Evolutionary conservation across 2,113 vertebrate species (phyloP), one percentile per base, ranked within the genome.

Genomic region (Willisornis vidua): DNA sequence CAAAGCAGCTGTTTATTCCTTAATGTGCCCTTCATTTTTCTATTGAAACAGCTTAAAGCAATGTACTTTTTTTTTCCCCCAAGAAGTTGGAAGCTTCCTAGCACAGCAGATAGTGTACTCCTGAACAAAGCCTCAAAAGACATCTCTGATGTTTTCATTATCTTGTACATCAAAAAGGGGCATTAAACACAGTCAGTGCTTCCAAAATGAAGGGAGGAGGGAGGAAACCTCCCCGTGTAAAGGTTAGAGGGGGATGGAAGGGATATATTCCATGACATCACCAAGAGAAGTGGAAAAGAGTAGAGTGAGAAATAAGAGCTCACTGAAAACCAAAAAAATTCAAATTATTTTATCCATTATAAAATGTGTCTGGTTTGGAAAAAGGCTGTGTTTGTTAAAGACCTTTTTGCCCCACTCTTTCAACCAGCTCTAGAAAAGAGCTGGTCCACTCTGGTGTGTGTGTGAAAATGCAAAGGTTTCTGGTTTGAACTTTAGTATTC

Each of bases 1-100:
- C 74, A 96, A 96, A 95, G 80, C 73, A 95, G 39, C 52, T 90
- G 83, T 86, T 97, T 92, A 39, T 89, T 96, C 81, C 95, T 97
- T 94, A 96, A 85, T 59, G 3, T 74, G 48, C 65, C 58, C 91
- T 95, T 93, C 85, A 74, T 96, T 96, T 91, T 80, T 54, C 52
- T 49, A 41, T 43, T 83, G 55, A 78, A 89, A 59, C 35, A 70
- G 33, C 14, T 89, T 58, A 28, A 75, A 66, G 48, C 75, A 66
- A 77, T 90, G 67, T 78, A 41, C 13, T 6, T 45, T 48, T 24
- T 59, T 25, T 51, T 51, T 25, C 66, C 78, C 22, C 7, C 17
- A 55, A 45, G 43, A 85, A 88, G 33, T 46, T 74, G 51, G 43
- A 59, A 62, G 26, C 71, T 76, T 91, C 51, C 37, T 70, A 68